Conservation (phyloP, 2,888 invertebrate species). For the Venusia cambrica region DNA sequence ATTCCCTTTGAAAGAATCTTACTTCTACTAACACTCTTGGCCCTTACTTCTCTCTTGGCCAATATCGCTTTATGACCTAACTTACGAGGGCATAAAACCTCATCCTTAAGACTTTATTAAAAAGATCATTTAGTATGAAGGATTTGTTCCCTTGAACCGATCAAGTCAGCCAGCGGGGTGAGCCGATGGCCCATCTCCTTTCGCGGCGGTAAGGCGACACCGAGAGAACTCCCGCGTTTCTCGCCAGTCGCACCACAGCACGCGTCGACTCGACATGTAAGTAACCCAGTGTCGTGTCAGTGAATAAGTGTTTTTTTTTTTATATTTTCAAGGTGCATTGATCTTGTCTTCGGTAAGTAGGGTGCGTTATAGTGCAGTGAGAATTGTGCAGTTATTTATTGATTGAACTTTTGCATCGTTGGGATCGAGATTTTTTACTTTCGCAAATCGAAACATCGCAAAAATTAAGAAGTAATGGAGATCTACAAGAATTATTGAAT, state of each 20-base stretch:
- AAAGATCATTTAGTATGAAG: conserved; percentile 16
- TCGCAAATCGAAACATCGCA: not conserved
- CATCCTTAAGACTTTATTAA: too few relatives aligned
- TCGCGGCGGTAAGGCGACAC: conserved; percentile 79
- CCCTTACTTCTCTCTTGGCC: too few relatives aligned
- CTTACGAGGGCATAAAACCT: too few relatives aligned
- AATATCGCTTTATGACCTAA: too few relatives aligned
- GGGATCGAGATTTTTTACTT: conserved; percentile 9
- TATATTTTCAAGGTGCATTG: conserved; percentile 52
- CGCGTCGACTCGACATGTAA: conserved; percentile 81
- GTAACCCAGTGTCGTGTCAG: conserved; percentile 68
- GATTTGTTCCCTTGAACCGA: conserved; percentile 41
- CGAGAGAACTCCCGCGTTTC: conserved; percentile 51
- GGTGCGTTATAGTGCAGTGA: conserved; percentile 50
- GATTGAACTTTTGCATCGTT: conserved; percentile 14
- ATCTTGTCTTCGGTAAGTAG: conserved; percentile 60
- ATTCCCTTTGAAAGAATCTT: too few relatives aligned
- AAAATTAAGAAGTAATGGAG: not conserved
- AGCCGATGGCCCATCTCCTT: conserved; percentile 64
- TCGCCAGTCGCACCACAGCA: conserved; percentile 79
- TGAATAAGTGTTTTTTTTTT: conserved; percentile 57
- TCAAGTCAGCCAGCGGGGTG: conserved; percentile 53
- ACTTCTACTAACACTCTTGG: too few relatives aligned
- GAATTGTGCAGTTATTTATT: conserved; percentile 27
- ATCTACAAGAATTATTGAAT: not conserved